Conservation (phyloP, 2,888 invertebrate species). For the Callyntrura guangdongensis region DNA sequence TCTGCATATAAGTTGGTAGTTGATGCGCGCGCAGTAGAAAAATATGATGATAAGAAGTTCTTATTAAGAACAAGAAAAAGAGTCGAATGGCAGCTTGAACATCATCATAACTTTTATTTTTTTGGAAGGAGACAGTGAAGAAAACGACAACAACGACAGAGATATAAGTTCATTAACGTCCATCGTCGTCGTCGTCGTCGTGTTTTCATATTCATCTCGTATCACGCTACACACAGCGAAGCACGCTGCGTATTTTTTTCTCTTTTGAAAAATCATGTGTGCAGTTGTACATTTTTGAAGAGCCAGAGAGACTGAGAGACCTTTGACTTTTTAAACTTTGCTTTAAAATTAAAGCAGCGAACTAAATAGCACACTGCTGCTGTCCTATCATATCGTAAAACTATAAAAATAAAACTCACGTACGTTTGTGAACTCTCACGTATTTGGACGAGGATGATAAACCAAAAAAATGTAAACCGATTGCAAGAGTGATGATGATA, state of each 20-base stretch:
- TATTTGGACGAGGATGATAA: too few relatives aligned
- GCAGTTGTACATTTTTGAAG: neutral
- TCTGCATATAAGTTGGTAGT: neutral
- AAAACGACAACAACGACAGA: neutral
- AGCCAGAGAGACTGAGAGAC: too few relatives aligned
- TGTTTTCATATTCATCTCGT: neutral
- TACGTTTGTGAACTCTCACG: too few relatives aligned
- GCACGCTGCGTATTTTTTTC: neutral
- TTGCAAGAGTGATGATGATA: too few relatives aligned
- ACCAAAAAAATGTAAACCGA: too few relatives aligned
- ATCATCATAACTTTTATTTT: conserved; percentile 45
- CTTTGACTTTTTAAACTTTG: conserved; percentile 11
- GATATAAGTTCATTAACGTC: conserved; percentile 57
- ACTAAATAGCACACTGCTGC: neutral
- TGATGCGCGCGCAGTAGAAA: neutral
- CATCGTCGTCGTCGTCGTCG: neutral
- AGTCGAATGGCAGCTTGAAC: conserved; percentile 21
- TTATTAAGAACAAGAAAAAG: neutral
- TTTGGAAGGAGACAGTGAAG: conserved; percentile 16
- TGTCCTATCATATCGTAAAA: neutral
- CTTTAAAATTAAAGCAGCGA: neutral
- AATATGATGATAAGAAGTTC: neutral
- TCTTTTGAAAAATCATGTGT: neutral
- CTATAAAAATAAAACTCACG: too few relatives aligned
- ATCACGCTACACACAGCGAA: too few relatives aligned